Percentiles rank a stretch among this genome's conserved stretches.
phyloP scores from a whole-genome alignment of 37 sponge, comb jelly and placozoan species.

The Haliclona indistincta region DNA sequence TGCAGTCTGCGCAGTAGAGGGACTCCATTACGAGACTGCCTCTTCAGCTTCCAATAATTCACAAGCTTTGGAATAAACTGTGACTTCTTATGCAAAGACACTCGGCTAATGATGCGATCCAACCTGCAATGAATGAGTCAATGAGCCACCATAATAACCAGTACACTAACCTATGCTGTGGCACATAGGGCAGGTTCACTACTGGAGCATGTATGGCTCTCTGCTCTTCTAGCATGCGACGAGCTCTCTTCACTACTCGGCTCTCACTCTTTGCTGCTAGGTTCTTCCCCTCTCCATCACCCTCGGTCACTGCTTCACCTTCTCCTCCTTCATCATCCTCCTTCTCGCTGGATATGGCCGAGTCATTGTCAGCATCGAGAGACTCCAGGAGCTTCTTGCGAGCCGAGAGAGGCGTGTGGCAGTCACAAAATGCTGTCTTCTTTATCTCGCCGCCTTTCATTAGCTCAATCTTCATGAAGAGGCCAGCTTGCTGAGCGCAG shows the following conservation, averaged over 20 bases:
- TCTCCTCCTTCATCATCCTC: conserved; percentile 23
- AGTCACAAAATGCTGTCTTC: conserved; percentile 91
- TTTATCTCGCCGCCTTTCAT: conserved; percentile 50
- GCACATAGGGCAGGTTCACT: conserved; percentile 81
- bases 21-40: conserved; percentile 98
- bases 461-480: conserved; percentile 92
- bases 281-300: conserved; percentile 15
- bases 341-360: conserved; percentile 11
- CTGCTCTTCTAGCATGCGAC: conserved; percentile 37
- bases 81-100: conserved; percentile 76
- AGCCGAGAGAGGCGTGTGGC: conserved; percentile 76
- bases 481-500: conserved; percentile 96
- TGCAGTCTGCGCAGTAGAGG: conserved; percentile 93
- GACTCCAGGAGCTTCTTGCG: conserved; percentile 44
- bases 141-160: neutral
- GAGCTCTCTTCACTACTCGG: conserved; percentile 16
- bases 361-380: conserved; percentile 11
- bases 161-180: conserved; percentile 72
- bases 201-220: conserved; percentile 48
- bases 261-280: conserved; percentile 30
- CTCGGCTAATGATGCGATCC: conserved; percentile 69
- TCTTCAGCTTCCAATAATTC: conserved; percentile 96
- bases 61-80: conserved; percentile 91
- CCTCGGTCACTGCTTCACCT: conserved; percentile 3
- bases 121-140: conserved; percentile 36